Evolutionary conservation across 2,113 vertebrate genomes (phyloP), one percentile per base, ranked within the genome.

Genomic region (Clarias magur): DNA sequence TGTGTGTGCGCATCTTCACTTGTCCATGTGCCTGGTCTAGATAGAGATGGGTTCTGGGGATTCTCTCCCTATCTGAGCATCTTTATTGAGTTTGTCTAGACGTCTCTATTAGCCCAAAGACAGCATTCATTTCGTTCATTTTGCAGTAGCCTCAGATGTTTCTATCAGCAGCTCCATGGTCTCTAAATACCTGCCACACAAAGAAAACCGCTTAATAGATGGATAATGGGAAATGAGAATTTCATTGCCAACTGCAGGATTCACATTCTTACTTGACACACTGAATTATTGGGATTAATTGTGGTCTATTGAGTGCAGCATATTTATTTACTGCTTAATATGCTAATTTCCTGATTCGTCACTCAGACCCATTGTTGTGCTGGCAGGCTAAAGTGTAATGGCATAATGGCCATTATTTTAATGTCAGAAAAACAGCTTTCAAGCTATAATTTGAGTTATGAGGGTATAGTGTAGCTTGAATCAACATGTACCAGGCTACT

Each of bases 1-100:
- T 83, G 59, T 42, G 27, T 67, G 34, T 34, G 78, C 27, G 62
- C 10, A 21, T 75, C 34, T 53, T 38, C 56, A 84, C 82, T 90
- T 53, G 84, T 90, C 86, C 85, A 63, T 68, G 65, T 92, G 90
- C 89, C 91, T 88, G 86, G 88, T 86, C 42, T 70, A 88, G 92
- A 93, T 90, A 80, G 92, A 85, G 82, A 85, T 65, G 60, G 7
- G 91, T 93, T 91, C 82, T 25, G 85, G 67, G 82, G 90, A 91
- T 90, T 89, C 84, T 88, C 88, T 91, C 88, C 91, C 94, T 95
- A 95, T 95, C 95, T 94, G 56, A 16, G 85, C 80, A 85, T 93
- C 92, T 93, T 91, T 93, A 92, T 90, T 91, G 90, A 92, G 93
- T 92, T 89, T 91, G 94, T 96, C 95, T 95, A 95, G 95, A 95